phyloP scores from a whole-genome alignment of 2,113 vertebrate genomes.

The Copsychus sechellarum region DNA sequence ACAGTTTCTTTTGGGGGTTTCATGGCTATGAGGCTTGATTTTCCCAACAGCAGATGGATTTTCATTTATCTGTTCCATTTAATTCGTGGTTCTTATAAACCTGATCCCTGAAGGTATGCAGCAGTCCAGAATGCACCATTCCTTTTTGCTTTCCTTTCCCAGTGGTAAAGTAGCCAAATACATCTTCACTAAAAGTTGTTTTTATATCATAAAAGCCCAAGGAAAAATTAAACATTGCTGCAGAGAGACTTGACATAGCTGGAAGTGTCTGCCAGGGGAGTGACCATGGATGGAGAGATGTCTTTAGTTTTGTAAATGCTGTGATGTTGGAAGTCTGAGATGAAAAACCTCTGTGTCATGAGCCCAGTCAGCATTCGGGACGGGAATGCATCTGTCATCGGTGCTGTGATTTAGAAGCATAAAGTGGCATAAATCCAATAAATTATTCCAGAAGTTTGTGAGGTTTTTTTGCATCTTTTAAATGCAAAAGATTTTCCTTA shows the following conservation, averaged over 20 bases:
- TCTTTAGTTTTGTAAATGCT: not conserved
- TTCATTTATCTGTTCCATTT: constrained; percentile 52
- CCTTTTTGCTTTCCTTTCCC: constrained; percentile 35
- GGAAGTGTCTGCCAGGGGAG: not conserved
- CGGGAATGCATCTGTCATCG: not conserved
- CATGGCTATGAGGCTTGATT: not conserved
- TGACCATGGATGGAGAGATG: not conserved
- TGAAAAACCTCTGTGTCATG: not conserved
- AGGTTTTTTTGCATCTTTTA: constrained; percentile 14
- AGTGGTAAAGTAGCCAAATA: not conserved
- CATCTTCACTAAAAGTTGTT: not conserved
- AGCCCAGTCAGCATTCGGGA: not conserved
- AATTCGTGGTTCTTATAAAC: constrained; percentile 16
- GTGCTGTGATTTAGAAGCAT: not conserved
- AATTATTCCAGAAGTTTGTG: not conserved
- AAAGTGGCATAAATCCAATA: not conserved
- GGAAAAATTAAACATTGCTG: not conserved
- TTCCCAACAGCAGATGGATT: constrained; percentile 50
- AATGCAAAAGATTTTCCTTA: not conserved
- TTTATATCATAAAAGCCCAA: not conserved
- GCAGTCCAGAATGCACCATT: not conserved
- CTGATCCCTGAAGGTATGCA: constrained; percentile 16
- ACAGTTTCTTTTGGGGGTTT: not conserved
- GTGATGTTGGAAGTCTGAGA: not conserved
- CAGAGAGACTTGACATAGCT: not conserved